Percentiles rank a stretch among this genome's conserved stretches.
Conservation (phyloP, 2,113 vertebrate genomes). For the Aythya baeri region DNA sequence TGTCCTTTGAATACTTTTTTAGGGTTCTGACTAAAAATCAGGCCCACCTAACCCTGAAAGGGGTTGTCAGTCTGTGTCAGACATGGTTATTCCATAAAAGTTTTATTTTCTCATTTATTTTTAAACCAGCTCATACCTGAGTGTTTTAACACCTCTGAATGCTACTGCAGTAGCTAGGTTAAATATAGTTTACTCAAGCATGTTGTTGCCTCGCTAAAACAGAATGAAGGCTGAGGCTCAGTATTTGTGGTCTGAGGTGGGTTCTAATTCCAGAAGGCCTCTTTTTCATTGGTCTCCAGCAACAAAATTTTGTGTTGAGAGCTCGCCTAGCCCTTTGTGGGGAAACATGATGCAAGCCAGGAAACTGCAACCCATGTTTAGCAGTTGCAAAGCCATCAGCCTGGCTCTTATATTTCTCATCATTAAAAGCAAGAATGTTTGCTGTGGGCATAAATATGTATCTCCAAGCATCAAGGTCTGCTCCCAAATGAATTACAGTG, state of each 20-base stretch:
- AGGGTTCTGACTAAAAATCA: neutral
- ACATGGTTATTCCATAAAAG: neutral
- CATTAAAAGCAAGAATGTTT: neutral
- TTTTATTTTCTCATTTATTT: neutral
- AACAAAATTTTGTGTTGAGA: neutral
- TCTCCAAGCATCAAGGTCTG: neutral
- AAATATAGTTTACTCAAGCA: neutral
- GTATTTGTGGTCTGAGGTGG: neutral
- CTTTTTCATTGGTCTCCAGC: neutral
- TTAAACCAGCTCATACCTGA: neutral
- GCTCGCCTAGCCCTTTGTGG: neutral
- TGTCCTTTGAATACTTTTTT: neutral
- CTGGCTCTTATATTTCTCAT: neutral
- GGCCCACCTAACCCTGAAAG: neutral
- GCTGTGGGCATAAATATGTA: neutral
- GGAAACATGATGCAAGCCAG: neutral
- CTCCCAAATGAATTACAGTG: neutral
- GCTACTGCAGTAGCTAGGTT: neutral
- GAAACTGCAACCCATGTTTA: neutral
- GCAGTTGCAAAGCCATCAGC: neutral
- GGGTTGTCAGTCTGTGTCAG: neutral
- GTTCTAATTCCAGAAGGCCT: neutral
- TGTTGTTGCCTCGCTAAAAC: neutral
- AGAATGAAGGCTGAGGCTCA: neutral
- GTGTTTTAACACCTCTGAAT: neutral